Evolutionary conservation across 2,113 vertebrate genomes (phyloP), one percentile per base, ranked within the genome.

Genomic region (Crotophaga sulcirostris): DNA sequence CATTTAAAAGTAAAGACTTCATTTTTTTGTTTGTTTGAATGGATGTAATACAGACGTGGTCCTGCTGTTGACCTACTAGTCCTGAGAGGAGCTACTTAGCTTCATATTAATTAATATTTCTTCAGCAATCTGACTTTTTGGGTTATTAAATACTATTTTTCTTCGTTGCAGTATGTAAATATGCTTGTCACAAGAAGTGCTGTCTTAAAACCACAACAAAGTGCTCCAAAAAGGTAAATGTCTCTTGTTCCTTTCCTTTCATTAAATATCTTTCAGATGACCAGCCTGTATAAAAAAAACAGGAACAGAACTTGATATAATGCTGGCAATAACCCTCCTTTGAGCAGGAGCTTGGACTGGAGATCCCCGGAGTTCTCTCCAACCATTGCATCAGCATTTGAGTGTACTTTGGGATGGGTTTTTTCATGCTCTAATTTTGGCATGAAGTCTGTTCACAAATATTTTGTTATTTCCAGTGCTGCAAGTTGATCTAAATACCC

Each of bases 141-240:
- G 55, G 60, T 55, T 80, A 21, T 56, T 78, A 69, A 95, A 34
- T 59, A 34, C 67, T 63, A 7, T 93, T 89, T 95, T 82, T 72
- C 89, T 44, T 96, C 94, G 1, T 98, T 99, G 97, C 98, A 99
- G 99, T 99, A 87, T 99, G 99, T 97, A 99, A 99, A 70, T 99
- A 99, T 74, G 99, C 99, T 97, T 99, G 99, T 96, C 99, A 99
- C 97, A 99, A 98, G 97, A 99, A 99, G 91, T 99, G 99, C 98
- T 99, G 99, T 98, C 98, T 99, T 97, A 99, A 98, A 98, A 99
- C 98, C 56, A 99, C 98, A 10, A 98, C 96, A 92, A 99, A 99
- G 97, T 99, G 99, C 97, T 99, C 98, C 92, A 99, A 99, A 98
- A 99, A 99, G 99, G 99, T 99, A 98, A 98, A 98, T 52, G 13